Percentiles rank a stretch among this genome's conserved stretches.
Conservation (phyloP, 2,797 vertebrate genomes). For the Argya squamiceps region DNA sequence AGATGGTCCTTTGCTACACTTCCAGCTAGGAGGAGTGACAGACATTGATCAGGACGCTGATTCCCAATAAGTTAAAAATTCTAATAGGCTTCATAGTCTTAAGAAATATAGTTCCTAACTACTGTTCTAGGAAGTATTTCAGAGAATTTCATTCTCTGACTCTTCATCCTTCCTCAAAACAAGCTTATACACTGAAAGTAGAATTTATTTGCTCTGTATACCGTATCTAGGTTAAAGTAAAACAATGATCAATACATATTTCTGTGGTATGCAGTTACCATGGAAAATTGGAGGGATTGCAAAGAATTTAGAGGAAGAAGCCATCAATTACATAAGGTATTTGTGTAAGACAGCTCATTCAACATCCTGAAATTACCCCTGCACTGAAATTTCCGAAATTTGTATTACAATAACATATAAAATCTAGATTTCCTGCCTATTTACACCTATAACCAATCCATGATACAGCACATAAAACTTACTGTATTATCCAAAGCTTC, state of each 20-base stretch:
- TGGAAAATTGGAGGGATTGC: neutral
- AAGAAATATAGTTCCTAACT: neutral
- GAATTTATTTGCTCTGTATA: neutral
- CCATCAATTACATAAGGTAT: neutral
- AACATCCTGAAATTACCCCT: neutral
- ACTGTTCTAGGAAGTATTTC: neutral
- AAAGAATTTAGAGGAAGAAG: neutral
- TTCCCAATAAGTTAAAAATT: neutral
- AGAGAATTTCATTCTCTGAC: neutral
- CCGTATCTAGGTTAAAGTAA: neutral
- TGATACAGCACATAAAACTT: neutral
- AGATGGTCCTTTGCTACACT: neutral
- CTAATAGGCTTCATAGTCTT: neutral
- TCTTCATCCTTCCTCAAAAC: neutral
- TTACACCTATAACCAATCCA: neutral
- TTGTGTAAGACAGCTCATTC: neutral
- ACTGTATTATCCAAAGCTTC: neutral
- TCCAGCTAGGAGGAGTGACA: neutral
- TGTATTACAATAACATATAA: neutral
- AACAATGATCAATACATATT: neutral
- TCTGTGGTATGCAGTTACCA: neutral
- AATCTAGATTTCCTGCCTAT: neutral
- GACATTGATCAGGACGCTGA: neutral
- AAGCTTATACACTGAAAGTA: neutral
- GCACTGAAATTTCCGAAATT: neutral